phyloP scores from a whole-genome alignment of 2,797 vertebrate species.

The Oreochromis grahami region DNA sequence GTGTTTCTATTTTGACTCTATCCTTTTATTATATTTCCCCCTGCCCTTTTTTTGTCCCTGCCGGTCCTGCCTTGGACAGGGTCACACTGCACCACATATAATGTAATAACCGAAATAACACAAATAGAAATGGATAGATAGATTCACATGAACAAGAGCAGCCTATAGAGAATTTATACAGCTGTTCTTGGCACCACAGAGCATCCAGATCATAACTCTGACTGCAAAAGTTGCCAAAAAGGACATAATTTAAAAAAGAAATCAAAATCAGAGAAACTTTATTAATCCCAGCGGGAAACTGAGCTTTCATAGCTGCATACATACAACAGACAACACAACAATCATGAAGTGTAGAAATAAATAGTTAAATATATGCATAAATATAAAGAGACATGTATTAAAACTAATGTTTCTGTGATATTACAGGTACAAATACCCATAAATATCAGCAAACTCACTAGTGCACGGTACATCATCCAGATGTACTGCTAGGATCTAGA shows the following conservation, averaged over 20 bases:
- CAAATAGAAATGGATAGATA: neutral
- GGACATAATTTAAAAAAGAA: neutral
- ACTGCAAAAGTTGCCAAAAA: neutral
- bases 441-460: neutral
- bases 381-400: neutral
- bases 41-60: neutral
- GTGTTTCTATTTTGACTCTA: neutral
- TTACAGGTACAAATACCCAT: neutral
- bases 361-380: neutral
- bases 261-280: neutral
- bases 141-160: neutral
- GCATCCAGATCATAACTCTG: no score
- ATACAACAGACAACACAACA: neutral
- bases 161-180: neutral
- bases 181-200: neutral
- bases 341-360: neutral
- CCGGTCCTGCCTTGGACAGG: neutral
- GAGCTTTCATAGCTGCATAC: neutral
- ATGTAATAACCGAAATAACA: neutral
- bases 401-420: neutral
- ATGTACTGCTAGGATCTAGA: neutral
- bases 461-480: neutral
- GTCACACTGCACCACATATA: neutral
- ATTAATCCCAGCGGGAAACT: neutral
- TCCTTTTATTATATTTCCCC: neutral